Evolutionary conservation across 92 coral and sea anemone genomes (phyloP).

Genomic region (Epizoanthus stellaris): DNA sequence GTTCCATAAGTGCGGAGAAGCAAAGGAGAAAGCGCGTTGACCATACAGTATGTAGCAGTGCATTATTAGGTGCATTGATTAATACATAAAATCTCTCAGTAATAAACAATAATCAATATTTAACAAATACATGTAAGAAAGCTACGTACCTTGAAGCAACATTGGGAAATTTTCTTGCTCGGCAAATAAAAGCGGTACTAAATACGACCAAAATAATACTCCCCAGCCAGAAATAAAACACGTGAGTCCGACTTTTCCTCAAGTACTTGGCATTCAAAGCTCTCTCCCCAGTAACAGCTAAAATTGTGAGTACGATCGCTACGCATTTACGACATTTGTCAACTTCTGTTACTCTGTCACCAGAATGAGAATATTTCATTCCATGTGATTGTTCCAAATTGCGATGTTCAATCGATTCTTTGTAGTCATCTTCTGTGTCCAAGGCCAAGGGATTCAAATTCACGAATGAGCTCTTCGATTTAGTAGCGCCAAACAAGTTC

Average conservation of each 20-base stretch:
- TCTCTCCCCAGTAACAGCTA: constrained; percentile 8
- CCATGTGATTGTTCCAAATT: background rate
- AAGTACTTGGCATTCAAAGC: constrained; percentile 21
- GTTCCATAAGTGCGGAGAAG: too few species aligned
- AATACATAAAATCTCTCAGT: too few species aligned
- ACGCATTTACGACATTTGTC: background rate
- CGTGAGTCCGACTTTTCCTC: constrained; percentile 42
- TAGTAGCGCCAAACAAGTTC: background rate
- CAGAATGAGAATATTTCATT: background rate
- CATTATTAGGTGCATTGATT: too few species aligned
- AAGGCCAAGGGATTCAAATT: background rate
- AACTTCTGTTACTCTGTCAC: background rate
- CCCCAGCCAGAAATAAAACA: constrained; percentile 56
- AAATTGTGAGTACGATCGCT: constrained; percentile 10
- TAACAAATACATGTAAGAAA: too few species aligned
- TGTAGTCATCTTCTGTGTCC: background rate
- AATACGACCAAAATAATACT: constrained; percentile 20
- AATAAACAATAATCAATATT: too few species aligned
- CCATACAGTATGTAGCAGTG: too few species aligned
- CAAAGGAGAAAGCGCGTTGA: too few species aligned
- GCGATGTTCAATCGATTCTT: background rate
- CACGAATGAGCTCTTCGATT: constrained; percentile 3
- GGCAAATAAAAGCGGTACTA: background rate
- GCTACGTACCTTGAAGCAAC: constrained; percentile 2
- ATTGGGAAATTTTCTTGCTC: background rate